Evolutionary conservation across 1,140 invertebrate species (phyloP), one percentile per base, ranked within the genome.

Genomic region (Caerostris darwini): DNA sequence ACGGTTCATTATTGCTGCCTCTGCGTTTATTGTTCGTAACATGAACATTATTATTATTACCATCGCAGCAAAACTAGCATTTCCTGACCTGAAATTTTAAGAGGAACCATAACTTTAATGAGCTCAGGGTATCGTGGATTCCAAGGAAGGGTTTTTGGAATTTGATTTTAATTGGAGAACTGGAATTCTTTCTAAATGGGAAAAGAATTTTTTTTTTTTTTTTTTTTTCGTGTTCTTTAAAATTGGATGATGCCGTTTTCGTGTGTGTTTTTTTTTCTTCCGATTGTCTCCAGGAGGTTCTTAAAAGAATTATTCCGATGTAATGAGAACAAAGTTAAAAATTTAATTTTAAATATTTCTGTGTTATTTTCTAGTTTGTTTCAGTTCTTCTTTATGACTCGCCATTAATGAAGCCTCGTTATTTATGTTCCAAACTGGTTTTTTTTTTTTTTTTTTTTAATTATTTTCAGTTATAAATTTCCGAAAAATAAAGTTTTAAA

Each of bases 141-240:
- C 19, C 0, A 5, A 50, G 53, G 12, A 77, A 77, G 50, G 53
- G 34, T 34, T 77, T 77, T 77, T 77, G 50, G 50, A 77, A 77
- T 77, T 77, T 50, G 71, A 77, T 77, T 77, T 77, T 77, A 77
- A 77, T 77, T 77, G 71, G 71, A 77, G 71, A 12, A 19, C 4
- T 7, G 14, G 53, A 53, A 53, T 50, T 34, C 10, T 53, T 77
- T 77, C 34, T 53, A 34, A 77, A 77, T 14, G 71, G 34, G 34
- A 10, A 77, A 50, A 50, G 3, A 17, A 5, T 12, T 10, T 64
- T n/a, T n/a, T n/a, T 61, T n/a, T n/a, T n/a, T 61, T 10, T 10
- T 61, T 61, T 10, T 12, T 64, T 64, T 12, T 61, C 8, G 10
- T 34, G 34, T 34, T 34, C 34, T 34, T 34, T 34, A 34, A 34